Evolutionary conservation across 2,113 vertebrate species (phyloP), one percentile per base, ranked within the genome.

Genomic region (Vulpes vulpes): DNA sequence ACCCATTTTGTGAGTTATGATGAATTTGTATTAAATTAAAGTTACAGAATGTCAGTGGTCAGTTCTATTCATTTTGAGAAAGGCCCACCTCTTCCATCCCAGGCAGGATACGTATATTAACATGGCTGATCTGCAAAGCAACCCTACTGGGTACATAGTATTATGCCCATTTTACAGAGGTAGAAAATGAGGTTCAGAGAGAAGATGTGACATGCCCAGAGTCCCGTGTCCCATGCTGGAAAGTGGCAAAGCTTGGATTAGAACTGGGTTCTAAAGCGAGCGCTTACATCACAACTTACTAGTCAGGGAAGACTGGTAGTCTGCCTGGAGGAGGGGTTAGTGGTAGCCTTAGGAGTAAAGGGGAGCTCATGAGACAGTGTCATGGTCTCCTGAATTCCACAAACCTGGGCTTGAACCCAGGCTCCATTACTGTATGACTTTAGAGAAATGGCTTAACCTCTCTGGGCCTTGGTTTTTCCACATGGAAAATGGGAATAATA

Each of bases 11-110:
- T 97, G 97, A 96, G 73, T 97, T 93, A 96, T 73, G 73, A 88
- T 82, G 64, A 83, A 60, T 98, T 98, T 98, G 78, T 98, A 97
- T 97, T 98, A 98, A 98, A 98, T 97, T 97, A 96, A 98, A 96
- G 94, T 96, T 94, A 96, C 69, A 91, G 93, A 81, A 59, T 85
- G 14, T 88, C 80, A 55, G 67, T 85, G 38, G 65, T 96, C 93
- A 51, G 65, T 81, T 73, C 8, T 53, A 11, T 94, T 97, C 27
- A 53, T 94, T 91, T 51, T 73, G 57, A 96, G 25, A 62, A 43
- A 59, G 25, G n/a, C 60, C 5, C 11, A 3, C 17, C 19, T 53
- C 3, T 69, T 62, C 64, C 20, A 11, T 62, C 81, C 51, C 22
- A 22, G 65, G n/a, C 20, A 60, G 64, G 32, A 4, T 51, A 23